Conservation (phyloP, 2,888 invertebrate species). For the Stomorhina lunata region DNA sequence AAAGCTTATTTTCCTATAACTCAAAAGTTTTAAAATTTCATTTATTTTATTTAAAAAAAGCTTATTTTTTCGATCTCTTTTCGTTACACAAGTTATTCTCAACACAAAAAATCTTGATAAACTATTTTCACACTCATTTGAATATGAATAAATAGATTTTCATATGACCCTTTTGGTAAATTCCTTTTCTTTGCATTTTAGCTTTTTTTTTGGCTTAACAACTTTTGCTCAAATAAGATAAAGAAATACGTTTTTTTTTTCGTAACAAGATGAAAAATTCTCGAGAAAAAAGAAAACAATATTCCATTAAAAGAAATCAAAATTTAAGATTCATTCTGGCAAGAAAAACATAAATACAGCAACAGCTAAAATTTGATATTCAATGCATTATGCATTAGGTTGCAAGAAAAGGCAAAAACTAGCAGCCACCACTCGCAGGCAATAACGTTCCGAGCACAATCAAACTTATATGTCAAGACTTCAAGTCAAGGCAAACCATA, state of each 20-base stretch:
- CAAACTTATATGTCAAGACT: constrained; percentile 29
- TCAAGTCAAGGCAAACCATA: constrained; percentile 34
- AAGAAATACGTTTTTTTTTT: constrained; percentile 13
- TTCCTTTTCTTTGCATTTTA: neutral
- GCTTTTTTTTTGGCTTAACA: neutral
- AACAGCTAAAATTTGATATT: constrained; percentile 33
- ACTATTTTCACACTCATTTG: constrained; percentile 29
- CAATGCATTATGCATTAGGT: constrained; percentile 63
- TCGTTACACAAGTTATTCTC: no score
- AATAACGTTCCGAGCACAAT: constrained; percentile 12
- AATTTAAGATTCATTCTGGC: constrained; percentile 29
- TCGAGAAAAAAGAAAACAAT: constrained; percentile 23
- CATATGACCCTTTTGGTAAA: constrained; percentile 30
- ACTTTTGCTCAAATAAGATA: constrained; percentile 54
- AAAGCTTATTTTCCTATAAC: no score
- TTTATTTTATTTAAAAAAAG: no score
- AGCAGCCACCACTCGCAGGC: neutral
- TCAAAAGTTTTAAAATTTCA: no score
- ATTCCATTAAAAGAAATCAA: constrained; percentile 58
- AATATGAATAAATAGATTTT: constrained; percentile 53
- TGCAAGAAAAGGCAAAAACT: constrained; percentile 45
- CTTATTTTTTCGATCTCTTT: no score
- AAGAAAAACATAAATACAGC: constrained; percentile 13
- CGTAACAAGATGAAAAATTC: constrained; percentile 3
- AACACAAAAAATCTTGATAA: neutral